These are phyloP conservation scores for Parascotia fuliginaria DNA, from an alignment of 2,888 invertebrate species.

Conservation along the genomic window DNA sequence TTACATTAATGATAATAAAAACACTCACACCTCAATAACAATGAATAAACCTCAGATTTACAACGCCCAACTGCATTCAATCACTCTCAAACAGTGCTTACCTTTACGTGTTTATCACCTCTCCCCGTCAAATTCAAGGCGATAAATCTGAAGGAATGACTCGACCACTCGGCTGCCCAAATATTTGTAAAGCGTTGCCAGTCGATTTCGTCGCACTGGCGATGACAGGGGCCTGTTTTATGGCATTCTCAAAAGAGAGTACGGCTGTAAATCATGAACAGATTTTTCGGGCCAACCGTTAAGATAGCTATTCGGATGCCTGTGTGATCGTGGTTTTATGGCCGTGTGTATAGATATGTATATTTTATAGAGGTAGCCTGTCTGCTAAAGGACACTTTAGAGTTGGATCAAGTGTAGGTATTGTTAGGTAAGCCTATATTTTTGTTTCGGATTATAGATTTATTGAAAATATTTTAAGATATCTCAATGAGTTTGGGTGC, in stretches of 20 bases:
- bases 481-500: too few species aligned
- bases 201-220: constrained; percentile 65
- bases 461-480: too few species aligned
- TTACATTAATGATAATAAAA: too few species aligned
- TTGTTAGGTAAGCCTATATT: background rate
- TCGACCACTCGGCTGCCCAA: constrained; percentile 49
- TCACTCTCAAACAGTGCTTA: constrained; percentile 15
- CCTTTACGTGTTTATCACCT: constrained; percentile 31
- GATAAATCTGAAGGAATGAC: constrained; percentile 44
- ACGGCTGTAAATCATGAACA: constrained; percentile 72
- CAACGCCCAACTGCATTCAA: constrained; percentile 6
- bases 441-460: background rate
- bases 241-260: constrained; percentile 68
- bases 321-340: constrained; percentile 22
- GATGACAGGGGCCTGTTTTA: constrained; percentile 79
- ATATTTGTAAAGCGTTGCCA: constrained; percentile 73
- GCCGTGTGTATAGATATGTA: constrained; percentile 31
- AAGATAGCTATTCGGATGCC: constrained; percentile 47
- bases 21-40: background rate
- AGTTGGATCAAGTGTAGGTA: background rate
- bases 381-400: constrained; percentile 2
- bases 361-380: constrained; percentile 11
- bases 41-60: constrained; percentile 1
- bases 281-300: constrained; percentile 58
- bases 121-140: constrained; percentile 36